phyloP scores from a whole-genome alignment of 2,797 vertebrate species.

The Dryobates pubescens region DNA sequence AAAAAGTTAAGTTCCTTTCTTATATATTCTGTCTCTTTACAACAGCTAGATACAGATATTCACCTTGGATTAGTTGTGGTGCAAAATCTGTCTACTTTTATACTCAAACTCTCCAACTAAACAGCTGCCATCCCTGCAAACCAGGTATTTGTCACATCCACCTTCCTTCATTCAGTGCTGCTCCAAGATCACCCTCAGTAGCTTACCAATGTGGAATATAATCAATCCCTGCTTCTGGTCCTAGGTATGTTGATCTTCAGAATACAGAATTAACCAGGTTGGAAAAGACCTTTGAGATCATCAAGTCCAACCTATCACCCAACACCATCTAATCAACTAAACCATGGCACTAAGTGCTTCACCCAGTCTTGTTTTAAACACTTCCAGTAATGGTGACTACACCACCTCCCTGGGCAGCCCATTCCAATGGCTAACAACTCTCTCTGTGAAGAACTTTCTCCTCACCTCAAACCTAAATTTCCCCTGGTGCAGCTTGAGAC shows the following conservation, averaged over 20 bases:
- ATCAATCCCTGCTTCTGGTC: neutral
- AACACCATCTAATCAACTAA: no score
- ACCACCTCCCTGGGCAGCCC: no score
- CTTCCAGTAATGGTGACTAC: no score
- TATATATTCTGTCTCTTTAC: neutral
- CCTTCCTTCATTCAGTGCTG: neutral
- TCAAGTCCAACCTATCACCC: no score
- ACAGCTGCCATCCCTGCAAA: neutral
- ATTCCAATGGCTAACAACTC: no score
- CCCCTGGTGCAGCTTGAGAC: no score
- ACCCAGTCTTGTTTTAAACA: no score
- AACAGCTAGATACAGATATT: neutral
- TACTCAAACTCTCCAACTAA: neutral
- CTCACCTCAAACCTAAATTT: no score
- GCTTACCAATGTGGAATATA: fast-evolving
- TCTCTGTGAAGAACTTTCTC: no score
- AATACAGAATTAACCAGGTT: neutral
- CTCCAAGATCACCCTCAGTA: neutral
- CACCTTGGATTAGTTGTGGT: neutral
- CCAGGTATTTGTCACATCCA: neutral
- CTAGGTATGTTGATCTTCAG: neutral
- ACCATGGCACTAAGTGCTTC: no score
- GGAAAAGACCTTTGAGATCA: no score
- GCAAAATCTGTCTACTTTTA: neutral
- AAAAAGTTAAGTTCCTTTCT: neutral